Evolutionary conservation across 2,888 invertebrate genomes (phyloP).

Genomic region (Digitonthophagus gazella): DNA sequence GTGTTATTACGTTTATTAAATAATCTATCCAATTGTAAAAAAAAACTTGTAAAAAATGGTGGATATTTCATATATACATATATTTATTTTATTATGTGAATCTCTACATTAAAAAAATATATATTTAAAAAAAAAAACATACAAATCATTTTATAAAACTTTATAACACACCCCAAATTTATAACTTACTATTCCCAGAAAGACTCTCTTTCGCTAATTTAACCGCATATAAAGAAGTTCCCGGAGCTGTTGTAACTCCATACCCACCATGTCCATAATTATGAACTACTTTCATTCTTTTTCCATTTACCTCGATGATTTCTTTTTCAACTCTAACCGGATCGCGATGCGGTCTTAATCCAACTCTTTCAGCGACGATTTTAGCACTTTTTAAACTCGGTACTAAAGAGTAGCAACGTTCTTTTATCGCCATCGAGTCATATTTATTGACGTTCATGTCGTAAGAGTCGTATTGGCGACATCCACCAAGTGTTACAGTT

Average conservation of each 20-base stretch:
- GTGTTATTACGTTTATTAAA: no score
- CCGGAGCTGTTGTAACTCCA: constrained; percentile 87
- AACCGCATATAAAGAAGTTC: constrained; percentile 77
- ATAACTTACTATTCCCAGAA: constrained; percentile 45
- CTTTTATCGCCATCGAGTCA: constrained; percentile 74
- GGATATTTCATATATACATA: background rate
- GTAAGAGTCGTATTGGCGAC: constrained; percentile 78
- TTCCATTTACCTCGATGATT: constrained; percentile 44
- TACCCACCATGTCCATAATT: constrained; percentile 96
- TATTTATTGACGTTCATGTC: constrained; percentile 64
- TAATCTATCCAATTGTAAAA: background rate
- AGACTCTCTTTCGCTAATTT: constrained; percentile 61
- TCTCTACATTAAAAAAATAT: background rate
- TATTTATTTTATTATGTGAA: background rate
- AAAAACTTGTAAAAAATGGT: constrained; percentile 2
- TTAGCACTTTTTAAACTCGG: constrained; percentile 65
- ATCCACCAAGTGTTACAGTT: constrained; percentile 79
- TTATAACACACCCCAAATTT: constrained; percentile 18
- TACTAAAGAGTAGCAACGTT: constrained; percentile 72
- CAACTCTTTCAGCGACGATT: constrained; percentile 66
- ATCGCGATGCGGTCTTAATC: constrained; percentile 78
- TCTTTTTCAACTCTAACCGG: constrained; percentile 73
- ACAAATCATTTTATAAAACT: no score
- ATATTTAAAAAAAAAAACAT: background rate
- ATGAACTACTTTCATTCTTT: constrained; percentile 70